These are phyloP conservation scores for Epinotia bilunana DNA, from an alignment of 2,888 invertebrate genomes.

Conservation along the genomic window DNA sequence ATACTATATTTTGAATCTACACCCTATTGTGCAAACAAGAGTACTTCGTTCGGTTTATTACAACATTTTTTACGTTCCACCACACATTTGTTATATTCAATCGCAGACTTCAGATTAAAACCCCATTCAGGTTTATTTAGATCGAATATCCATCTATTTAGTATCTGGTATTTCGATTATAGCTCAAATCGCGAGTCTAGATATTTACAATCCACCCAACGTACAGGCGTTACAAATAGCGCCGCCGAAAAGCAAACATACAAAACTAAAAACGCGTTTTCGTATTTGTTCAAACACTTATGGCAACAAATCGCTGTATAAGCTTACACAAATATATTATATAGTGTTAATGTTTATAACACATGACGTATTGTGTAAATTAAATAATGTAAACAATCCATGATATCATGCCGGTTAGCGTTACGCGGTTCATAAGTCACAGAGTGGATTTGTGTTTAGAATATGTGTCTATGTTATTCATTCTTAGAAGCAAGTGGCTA, in stretches of 20 bases:
- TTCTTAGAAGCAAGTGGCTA: not conserved
- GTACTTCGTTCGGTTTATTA: too few relatives aligned
- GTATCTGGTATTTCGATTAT: not conserved
- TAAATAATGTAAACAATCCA: slow-evolving; percentile 51
- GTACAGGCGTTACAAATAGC: slow-evolving; percentile 1
- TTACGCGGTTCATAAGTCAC: slow-evolving; percentile 25
- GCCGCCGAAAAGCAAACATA: not conserved
- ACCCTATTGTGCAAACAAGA: too few relatives aligned
- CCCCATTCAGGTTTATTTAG: not conserved
- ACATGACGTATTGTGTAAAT: slow-evolving; percentile 49
- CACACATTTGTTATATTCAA: too few relatives aligned
- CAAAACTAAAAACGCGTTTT: slow-evolving; percentile 2
- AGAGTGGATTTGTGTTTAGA: slow-evolving; percentile 24
- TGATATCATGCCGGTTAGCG: slow-evolving; percentile 47
- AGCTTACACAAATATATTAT: slow-evolving; percentile 33
- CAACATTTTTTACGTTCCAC: too few relatives aligned
- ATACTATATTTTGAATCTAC: too few relatives aligned
- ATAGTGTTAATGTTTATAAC: slow-evolving; percentile 38
- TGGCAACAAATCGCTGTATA: slow-evolving; percentile 20
- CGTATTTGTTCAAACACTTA: slow-evolving; percentile 10
- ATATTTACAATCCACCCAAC: not conserved
- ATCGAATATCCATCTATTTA: not conserved
- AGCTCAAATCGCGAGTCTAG: not conserved
- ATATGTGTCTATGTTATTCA: slow-evolving; percentile 8
- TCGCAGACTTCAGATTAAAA: too few relatives aligned